Conservation (phyloP, 1,140 invertebrate species). For the Halesus radiatus region DNA sequence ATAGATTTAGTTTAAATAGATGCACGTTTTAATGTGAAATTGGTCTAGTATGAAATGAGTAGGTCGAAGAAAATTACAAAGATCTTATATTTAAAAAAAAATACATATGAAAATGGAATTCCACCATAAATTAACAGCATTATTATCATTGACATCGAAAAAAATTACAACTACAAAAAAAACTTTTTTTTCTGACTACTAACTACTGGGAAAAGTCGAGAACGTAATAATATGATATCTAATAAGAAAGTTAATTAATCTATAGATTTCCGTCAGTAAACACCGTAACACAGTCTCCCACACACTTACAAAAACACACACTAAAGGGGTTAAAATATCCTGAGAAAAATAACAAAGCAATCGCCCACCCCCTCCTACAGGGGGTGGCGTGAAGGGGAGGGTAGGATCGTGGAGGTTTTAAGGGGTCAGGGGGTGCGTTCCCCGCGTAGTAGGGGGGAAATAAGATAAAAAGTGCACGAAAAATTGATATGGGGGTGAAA, state of each 20-base stretch:
- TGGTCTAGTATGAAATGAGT: too few relatives aligned
- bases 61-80: too few relatives aligned
- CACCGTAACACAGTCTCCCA: constrained; percentile 7
- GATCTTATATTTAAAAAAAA: too few relatives aligned
- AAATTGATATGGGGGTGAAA: constrained; percentile 56
- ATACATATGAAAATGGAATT: too few relatives aligned
- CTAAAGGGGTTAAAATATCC: constrained; percentile 32
- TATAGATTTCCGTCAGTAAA: constrained; percentile 11
- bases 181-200: too few relatives aligned
- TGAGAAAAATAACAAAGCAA: constrained; percentile 45
- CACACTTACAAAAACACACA: constrained; percentile 25
- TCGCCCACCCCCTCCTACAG: not conserved
- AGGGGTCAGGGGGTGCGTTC: constrained; percentile 18
- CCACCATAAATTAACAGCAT: too few relatives aligned
- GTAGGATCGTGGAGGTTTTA: not conserved
- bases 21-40: too few relatives aligned
- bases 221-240: not conserved
- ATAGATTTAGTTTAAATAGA: too few relatives aligned
- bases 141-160: too few relatives aligned
- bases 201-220: too few relatives aligned
- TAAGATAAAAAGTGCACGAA: constrained; percentile 58
- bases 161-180: too few relatives aligned
- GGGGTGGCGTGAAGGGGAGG: not conserved
- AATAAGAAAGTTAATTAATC: constrained; percentile 32
- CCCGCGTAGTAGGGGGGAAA: constrained; percentile 38